These are phyloP conservation scores for Drosophila kokeensis DNA, from an alignment of 2,888 invertebrate species.

Conservation along the genomic window DNA sequence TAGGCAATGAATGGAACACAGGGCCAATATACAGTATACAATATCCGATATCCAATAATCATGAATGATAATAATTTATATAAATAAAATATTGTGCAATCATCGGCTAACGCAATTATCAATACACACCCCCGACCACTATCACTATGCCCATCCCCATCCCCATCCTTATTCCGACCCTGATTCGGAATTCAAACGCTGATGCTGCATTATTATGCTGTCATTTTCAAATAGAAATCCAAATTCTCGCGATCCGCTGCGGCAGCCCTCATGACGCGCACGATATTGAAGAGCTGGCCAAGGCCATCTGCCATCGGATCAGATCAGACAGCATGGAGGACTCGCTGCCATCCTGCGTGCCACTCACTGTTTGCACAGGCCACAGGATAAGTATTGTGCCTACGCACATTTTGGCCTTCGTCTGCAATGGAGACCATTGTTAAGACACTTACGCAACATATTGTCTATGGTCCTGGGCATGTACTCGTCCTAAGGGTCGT, in stretches of 20 bases:
- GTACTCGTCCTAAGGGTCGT: conserved; percentile 31
- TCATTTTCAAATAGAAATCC: conserved; percentile 71
- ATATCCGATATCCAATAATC: conserved; percentile 33
- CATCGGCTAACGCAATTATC: conserved; percentile 61
- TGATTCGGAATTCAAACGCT: conserved; percentile 2
- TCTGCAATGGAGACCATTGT: conserved; percentile 60
- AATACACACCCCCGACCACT: conserved; percentile 8
- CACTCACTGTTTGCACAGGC: conserved; percentile 45
- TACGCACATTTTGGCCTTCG: conserved; percentile 41
- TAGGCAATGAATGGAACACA: conserved; percentile 17
- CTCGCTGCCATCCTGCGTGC: conserved; percentile 19
- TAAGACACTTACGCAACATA: conserved; percentile 75
- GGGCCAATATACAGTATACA: neutral
- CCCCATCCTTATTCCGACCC: neutral
- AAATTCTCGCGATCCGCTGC: conserved; percentile 57
- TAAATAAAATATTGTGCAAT: conserved; percentile 76
- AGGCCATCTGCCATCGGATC: conserved; percentile 58
- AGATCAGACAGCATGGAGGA: conserved; percentile 47
- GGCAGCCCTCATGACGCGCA: conserved; percentile 65
- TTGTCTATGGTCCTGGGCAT: conserved; percentile 52
- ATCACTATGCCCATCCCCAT: neutral
- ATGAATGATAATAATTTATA: conserved; percentile 77
- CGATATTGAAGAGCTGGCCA: conserved; percentile 61
- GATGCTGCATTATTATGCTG: conserved; percentile 68
- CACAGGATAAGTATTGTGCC: conserved; percentile 24